These are phyloP conservation scores for Drosophila ezoana DNA, from an alignment of 2,888 invertebrate genomes.

Conservation along the genomic window DNA sequence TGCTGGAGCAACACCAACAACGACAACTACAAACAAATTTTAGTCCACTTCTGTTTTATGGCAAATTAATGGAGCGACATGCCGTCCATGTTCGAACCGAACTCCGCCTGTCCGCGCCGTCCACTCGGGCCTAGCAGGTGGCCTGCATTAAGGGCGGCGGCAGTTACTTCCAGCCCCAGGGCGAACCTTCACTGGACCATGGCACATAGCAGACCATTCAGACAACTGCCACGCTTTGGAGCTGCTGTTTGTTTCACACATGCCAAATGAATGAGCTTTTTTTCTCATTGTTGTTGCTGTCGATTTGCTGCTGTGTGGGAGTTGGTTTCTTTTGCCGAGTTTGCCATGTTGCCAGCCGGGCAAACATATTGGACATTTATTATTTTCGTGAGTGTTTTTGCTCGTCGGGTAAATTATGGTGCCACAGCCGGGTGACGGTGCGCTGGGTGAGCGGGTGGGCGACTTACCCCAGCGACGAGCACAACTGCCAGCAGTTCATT, in stretches of 20 bases:
- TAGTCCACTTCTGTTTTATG: constrained; percentile 83
- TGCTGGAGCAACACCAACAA: constrained; percentile 39
- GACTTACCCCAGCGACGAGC: constrained; percentile 1
- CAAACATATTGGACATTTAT: constrained; percentile 81
- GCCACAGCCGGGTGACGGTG: constrained; percentile 19
- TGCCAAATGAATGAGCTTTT: constrained; percentile 73
- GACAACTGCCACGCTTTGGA: constrained; percentile 23
- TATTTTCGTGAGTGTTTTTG: constrained; percentile 80
- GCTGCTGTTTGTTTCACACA: constrained; percentile 73
- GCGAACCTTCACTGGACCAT: constrained; percentile 44
- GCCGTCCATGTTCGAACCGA: constrained; percentile 64
- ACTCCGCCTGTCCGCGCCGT: constrained; percentile 22
- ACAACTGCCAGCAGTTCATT: constrained; percentile 45
- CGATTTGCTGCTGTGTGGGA: constrained; percentile 54
- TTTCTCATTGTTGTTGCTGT: constrained; percentile 50
- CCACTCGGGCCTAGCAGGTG: constrained; percentile 75
- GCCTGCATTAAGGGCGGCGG: constrained; percentile 44
- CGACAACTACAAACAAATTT: constrained; percentile 77
- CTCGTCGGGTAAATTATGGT: constrained; percentile 76
- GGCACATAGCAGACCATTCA: not conserved
- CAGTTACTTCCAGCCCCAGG: constrained; percentile 42
- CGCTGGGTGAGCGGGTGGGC: not conserved
- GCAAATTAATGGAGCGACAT: constrained; percentile 82
- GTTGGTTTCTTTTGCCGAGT: constrained; percentile 62
- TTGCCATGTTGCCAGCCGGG: constrained; percentile 65